Percentiles rank a stretch among this genome's conserved stretches.
Conservation (phyloP, 2,888 invertebrate genomes). For the Gnatocerus cornutus region DNA sequence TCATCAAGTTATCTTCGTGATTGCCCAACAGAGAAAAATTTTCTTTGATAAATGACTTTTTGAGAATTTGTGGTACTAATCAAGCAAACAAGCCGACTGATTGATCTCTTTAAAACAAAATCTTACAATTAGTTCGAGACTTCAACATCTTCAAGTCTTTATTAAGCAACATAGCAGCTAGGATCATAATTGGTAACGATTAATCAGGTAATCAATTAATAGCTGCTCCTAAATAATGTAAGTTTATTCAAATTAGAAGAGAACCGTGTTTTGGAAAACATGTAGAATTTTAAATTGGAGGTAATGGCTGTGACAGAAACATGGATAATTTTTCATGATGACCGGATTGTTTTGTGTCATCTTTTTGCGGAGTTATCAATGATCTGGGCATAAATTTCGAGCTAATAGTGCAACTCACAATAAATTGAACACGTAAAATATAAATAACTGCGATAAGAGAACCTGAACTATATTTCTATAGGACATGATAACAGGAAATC, state of each 20-base stretch:
- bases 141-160: conserved; percentile 22
- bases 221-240: conserved; percentile 19
- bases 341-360: not conserved
- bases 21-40: not conserved
- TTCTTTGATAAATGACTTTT: conserved; percentile 24
- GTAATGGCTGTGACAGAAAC: conserved; percentile 2
- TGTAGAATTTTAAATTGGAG: conserved; percentile 6
- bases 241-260: conserved; percentile 23
- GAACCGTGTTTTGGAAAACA: not conserved
- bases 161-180: conserved; percentile 24
- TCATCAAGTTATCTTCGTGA: conserved; percentile 3
- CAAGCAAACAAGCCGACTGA: conserved; percentile 34
- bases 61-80: conserved; percentile 10
- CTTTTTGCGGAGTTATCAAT: not conserved
- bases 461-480: conserved; percentile 11
- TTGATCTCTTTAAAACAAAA: conserved; percentile 18
- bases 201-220: conserved; percentile 36
- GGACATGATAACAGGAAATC: conserved; percentile 4
- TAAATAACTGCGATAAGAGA: conserved; percentile 5
- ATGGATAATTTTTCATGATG: not conserved
- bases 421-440: not conserved
- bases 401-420: not conserved
- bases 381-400: not conserved
- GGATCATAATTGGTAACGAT: conserved; percentile 29
- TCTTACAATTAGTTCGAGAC: conserved; percentile 25